Base-by-base conservation (phyloP, 2,797 vertebrate species). In the Telmatherina bonti region DNA sequence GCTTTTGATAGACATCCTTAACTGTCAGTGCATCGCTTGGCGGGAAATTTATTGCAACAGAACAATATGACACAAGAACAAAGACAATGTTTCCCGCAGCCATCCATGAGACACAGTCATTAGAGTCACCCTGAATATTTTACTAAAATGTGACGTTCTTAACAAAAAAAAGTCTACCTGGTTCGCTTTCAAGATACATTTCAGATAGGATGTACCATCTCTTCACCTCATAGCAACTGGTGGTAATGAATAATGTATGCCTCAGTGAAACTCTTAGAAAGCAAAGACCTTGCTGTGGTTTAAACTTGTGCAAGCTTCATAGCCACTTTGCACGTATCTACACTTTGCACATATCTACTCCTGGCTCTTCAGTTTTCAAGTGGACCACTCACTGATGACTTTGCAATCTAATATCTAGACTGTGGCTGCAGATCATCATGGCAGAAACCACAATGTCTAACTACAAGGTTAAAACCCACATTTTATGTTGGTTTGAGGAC, bases 1-100 rank as follows among this genome's bases (percentile, higher is more conserved):
- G 68, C 38, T 71, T 71, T 65, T 79, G 71, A 75, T 68, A 62
- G 63, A 72, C 72, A 55, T 62, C 9, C 63, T 72, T 67, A 62
- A 51, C 45, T 53, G 45, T 70, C 55, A 22, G 7, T 51, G 41
- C 20, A 15, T 20, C 31, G 67, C 67, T 62, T 69, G 62, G 70
- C 75, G 55, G 53, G 64, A 67, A 11, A 15, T 83, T 72, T 72
- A 80, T 70, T 13, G 24, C 54, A 35, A 72, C 41, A 58, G 36
- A 69, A 59, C 43, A 67, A 51, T 72, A 59, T 26, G 35, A 54
- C 16, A 62, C 30, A 47, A 73, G 63, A 61, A 26, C 22, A 63
- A 52, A 60, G 52, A 65, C 22, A 27, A 30, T 53, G 24, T 68
- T 77, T 47, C 58, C 35, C 31, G 36, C 38, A 68, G 43, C 5